Evolutionary conservation across 2,113 vertebrate species (phyloP), one percentile per base, ranked within the genome.

Genomic region (Scalopus aquaticus): DNA sequence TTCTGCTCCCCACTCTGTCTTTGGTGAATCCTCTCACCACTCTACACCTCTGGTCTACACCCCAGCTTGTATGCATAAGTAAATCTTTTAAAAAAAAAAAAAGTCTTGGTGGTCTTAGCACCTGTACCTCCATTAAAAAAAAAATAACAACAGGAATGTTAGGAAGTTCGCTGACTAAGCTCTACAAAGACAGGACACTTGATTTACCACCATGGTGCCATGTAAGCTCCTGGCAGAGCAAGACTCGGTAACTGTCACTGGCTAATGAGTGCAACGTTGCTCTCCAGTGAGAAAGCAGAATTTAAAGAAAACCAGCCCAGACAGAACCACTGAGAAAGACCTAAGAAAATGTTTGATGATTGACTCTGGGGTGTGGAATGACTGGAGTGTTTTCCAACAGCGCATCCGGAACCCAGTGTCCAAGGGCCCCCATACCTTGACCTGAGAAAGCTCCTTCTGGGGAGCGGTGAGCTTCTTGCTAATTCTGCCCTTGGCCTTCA

Each of bases 401-500:
- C 51, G n/a, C 8, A 2, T 6, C 39, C 87, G 4, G 19, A 28
- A 7, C 20, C 46, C 35, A 32, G 30, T 16, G 12, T 56, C 56
- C 76, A 2, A 37, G 5, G 54, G 3, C 54, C 62, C 22, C 78
- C 97, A 15, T 97, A 98, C 98, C 99, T 99, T 99, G 93, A 99
- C 99, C 94, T 99, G 99, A 39, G 99, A 99, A 82, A 99, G 97
- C 96, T 99, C 99, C 96, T 99, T 99, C 96, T 99, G 99, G n/a
- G 99, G 99, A 5, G 98, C 96, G 0, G 98, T 89, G n/a, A 99
- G 98, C 94, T 98, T 98, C 96, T 98, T 99, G 77, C 96, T 98
- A 46, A 99, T 96, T 96, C 99, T 98, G 79, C 99, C 99, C 97
- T 99, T 99, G 95, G 99, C 99, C 95, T 99, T 99, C 88, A 99